phyloP scores from a whole-genome alignment of 2,797 vertebrate species.

The Acanthopagrus latus region DNA sequence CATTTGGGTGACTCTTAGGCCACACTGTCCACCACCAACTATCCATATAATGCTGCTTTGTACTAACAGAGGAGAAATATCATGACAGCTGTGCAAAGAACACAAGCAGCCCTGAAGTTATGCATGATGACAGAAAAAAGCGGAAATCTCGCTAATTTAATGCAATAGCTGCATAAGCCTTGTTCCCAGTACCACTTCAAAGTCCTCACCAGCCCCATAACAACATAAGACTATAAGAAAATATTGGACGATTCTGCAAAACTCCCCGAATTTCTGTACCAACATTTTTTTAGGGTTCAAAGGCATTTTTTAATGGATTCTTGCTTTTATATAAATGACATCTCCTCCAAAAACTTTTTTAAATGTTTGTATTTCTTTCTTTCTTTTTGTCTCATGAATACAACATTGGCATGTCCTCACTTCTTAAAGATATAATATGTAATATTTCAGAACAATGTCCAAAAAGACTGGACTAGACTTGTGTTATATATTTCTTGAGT shows the following conservation, averaged over 20 bases:
- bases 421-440: too few species aligned
- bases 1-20: slow-evolving; percentile 67
- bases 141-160: background rate
- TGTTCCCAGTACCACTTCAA: background rate
- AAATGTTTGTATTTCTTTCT: too few species aligned
- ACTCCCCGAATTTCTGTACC: background rate
- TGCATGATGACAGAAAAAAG: background rate
- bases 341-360: background rate
- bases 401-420: background rate
- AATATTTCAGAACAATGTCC: too few species aligned
- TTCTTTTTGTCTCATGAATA: background rate
- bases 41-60: slow-evolving; percentile 45
- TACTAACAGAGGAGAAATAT: slow-evolving; percentile 17
- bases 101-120: slow-evolving; percentile 18
- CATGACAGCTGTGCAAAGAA: slow-evolving; percentile 25
- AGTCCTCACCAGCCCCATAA: background rate
- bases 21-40: slow-evolving; percentile 36
- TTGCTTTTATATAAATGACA: background rate
- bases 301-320: background rate
- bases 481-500: too few species aligned
- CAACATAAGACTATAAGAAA: background rate
- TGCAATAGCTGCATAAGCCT: background rate
- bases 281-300: background rate
- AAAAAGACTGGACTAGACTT: too few species aligned
- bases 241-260: background rate